A percentile compares a stretch with the other conserved stretches of the same genome.
phyloP scores from a whole-genome alignment of 2,888 invertebrate species.

The Clostera curtula region DNA sequence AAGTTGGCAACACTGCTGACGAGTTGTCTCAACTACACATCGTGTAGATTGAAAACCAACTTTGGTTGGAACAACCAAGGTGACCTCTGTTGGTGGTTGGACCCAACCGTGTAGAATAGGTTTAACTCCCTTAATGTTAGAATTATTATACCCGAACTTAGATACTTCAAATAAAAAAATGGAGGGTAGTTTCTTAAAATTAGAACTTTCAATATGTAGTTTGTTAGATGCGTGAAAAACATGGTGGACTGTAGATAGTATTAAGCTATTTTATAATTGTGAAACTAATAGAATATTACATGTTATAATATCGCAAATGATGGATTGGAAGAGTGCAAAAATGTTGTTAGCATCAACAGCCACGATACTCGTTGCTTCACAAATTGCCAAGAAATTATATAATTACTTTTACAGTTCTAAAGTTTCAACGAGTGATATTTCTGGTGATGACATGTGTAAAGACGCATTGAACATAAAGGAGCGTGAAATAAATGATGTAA shows the following conservation, averaged over 20 bases:
- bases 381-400: conserved; percentile 54
- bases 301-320: conserved; percentile 27
- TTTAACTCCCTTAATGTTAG: too few relatives aligned
- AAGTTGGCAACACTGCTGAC: too few relatives aligned
- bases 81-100: too few relatives aligned
- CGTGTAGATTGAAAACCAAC: too few relatives aligned
- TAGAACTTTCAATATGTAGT: neutral
- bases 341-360: conserved; percentile 58
- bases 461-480: conserved; percentile 46
- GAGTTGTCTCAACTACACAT: too few relatives aligned
- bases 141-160: too few relatives aligned
- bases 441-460: conserved; percentile 39
- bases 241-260: conserved; percentile 51
- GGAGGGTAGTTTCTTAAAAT: conserved; percentile 32
- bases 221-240: conserved; percentile 46
- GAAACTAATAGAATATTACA: conserved; percentile 15
- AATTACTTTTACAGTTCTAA: conserved; percentile 43
- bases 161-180: conserved; percentile 4
- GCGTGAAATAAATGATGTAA: conserved; percentile 66
- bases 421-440: conserved; percentile 26
- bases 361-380: conserved; percentile 54
- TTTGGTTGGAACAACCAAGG: too few relatives aligned
- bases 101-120: too few relatives aligned
- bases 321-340: conserved; percentile 65
- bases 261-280: conserved; percentile 23